Evolutionary conservation across 2,888 invertebrate genomes (phyloP), one percentile per base, ranked within the genome.

Genomic region (Mythimna pallens): DNA sequence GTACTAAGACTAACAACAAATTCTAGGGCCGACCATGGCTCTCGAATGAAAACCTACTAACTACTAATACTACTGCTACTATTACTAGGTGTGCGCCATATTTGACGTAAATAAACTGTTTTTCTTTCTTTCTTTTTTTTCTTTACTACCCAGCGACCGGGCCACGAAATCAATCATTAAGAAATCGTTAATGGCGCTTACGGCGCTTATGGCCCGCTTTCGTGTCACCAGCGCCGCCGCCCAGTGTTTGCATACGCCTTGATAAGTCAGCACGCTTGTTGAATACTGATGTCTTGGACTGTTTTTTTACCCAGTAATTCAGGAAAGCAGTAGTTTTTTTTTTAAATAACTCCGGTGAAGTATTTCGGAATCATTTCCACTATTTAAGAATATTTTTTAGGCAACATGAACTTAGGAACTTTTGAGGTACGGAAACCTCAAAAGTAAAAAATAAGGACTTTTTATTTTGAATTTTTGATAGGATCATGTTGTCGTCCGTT

Each of bases 171-270:
- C 81, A 89, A 90, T 93, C 92, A 93, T 93, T 93, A 93, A 90
- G 91, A 90, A 91, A 91, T 92, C 92, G 92, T 94, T 93, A 93
- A 91, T 86, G 86, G 83, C 85, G 86, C 83, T 84, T 88, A 90
- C 88, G 86, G 83, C 85, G 86, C 83, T 84, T 88, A 89, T 88
- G 90, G 88, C 88, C 87, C 78, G 86, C 85, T 86, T 82, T 88
- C 89, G 83, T 86, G 87, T 87, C 86, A 85, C 82, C 52, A 61
- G 52, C 50, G 30, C 52, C 84, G 86, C 75, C 84, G 87, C 75
- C 84, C 83, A 36, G 43, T 82, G 80, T 85, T 86, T 87, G 81
- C 83, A 81, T 79, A 84, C 76, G 85, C 81, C 83, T 78, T 80
- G 78, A 82, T 73, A 78, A 78, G 73, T 84, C 67, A 65, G 72